phyloP scores from a whole-genome alignment of 2,113 vertebrate genomes.

The Anhinga anhinga region DNA sequence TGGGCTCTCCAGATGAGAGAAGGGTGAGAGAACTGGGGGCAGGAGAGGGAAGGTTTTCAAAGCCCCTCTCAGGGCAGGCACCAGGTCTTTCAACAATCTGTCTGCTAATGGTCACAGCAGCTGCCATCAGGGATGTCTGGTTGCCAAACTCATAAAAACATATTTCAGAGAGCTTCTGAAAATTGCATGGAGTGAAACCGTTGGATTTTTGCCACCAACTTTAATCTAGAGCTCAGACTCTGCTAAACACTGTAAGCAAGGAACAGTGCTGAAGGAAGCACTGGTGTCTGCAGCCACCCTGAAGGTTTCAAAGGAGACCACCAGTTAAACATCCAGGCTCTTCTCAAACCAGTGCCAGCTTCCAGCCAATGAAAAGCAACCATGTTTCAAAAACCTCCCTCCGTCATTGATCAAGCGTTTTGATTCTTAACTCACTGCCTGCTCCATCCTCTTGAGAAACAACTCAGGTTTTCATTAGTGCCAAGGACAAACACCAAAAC shows the following conservation, averaged over 20 bases:
- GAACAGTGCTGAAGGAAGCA: neutral
- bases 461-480: neutral
- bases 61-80: neutral
- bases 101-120: neutral
- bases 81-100: neutral
- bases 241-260: neutral
- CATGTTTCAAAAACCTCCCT: neutral
- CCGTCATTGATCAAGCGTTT: neutral
- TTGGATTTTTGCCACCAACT: neutral
- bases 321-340: neutral
- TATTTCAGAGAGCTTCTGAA: neutral
- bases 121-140: neutral
- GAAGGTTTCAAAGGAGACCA: neutral
- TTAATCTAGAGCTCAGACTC: neutral
- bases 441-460: neutral
- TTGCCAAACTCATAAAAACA: neutral
- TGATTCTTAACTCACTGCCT: neutral
- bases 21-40: neutral
- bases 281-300: neutral
- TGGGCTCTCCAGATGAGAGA: neutral
- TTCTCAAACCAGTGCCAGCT: neutral
- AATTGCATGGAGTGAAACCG: neutral
- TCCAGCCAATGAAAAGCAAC: neutral
- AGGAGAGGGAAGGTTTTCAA: neutral
- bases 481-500: neutral